phyloP scores from a whole-genome alignment of 2,113 vertebrate genomes.

The Choloepus hoffmanni region DNA sequence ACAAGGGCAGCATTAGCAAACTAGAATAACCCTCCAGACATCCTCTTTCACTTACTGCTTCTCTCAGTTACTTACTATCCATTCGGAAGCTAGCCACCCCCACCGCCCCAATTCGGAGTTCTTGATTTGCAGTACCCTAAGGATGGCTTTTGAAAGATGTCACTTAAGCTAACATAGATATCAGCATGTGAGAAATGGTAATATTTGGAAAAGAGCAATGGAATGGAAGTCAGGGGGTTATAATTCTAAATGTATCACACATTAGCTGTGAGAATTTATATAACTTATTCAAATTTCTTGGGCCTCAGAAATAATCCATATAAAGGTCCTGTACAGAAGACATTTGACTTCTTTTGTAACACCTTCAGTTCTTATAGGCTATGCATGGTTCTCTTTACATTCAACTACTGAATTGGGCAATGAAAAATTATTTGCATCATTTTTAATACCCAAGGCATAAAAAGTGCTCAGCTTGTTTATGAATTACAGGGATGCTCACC shows the following conservation, averaged over 20 bases:
- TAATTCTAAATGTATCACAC: background rate
- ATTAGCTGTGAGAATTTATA: background rate
- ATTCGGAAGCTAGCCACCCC: background rate
- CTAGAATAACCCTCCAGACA: background rate
- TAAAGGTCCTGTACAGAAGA: background rate
- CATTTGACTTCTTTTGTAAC: background rate
- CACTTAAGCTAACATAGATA: background rate
- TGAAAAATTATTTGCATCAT: background rate
- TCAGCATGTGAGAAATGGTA: background rate
- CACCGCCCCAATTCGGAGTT: background rate
- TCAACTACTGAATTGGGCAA: constrained; percentile 6
- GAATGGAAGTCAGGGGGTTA: background rate
- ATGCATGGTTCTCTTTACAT: background rate
- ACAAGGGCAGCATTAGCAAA: no score
- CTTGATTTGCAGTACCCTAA: background rate
- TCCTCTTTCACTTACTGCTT: background rate
- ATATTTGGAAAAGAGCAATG: background rate
- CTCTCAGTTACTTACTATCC: no score
- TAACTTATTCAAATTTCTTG: background rate
- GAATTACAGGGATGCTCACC: background rate
- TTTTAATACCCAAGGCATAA: background rate
- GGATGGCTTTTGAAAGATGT: background rate
- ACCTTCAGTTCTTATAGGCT: background rate
- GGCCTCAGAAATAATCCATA: background rate
- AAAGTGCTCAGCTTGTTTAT: background rate